A percentile compares a stretch with the other conserved stretches of the same genome.
phyloP scores from a whole-genome alignment of 2,888 invertebrate genomes.

The Sinhomidia bicolor region DNA sequence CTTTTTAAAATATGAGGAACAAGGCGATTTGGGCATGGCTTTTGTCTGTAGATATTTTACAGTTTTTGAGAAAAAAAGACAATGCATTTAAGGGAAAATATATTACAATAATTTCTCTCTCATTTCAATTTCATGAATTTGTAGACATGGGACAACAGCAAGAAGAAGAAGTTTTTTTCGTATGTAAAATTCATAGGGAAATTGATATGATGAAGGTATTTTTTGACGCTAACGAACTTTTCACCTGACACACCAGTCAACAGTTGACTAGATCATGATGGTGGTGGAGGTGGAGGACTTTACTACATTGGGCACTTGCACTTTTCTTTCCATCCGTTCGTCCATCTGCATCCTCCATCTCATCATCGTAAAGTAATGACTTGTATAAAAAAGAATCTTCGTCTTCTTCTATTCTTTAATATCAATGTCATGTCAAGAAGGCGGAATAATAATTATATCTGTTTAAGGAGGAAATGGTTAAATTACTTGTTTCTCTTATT shows the following conservation, averaged over 20 bases:
- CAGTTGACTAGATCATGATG: background rate
- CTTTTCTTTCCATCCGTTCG: background rate
- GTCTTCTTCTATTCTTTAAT: background rate
- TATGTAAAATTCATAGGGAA: background rate
- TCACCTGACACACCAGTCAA: slow-evolving; percentile 13
- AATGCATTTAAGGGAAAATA: background rate
- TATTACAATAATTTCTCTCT: slow-evolving; percentile 19
- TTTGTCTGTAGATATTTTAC: background rate
- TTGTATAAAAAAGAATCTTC: too few species aligned
- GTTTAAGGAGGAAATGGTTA: background rate
- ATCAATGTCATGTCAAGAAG: slow-evolving; percentile 66
- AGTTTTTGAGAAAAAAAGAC: background rate
- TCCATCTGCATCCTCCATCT: background rate
- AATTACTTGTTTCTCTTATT: slow-evolving; percentile 41
- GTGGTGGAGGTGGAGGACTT: background rate
- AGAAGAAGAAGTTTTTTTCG: slow-evolving; percentile 4
- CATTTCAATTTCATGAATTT: slow-evolving; percentile 46
- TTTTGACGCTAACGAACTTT: background rate
- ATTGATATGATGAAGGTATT: background rate
- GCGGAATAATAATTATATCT: slow-evolving; percentile 58
- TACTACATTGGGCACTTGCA: background rate
- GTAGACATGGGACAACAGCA: slow-evolving; percentile 1
- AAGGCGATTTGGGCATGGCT: background rate
- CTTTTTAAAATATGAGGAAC: background rate
- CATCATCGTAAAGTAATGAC: background rate